These are phyloP conservation scores for Ceuthmochares aereus DNA, from an alignment of 2,113 vertebrate genomes.

Conservation along the genomic window DNA sequence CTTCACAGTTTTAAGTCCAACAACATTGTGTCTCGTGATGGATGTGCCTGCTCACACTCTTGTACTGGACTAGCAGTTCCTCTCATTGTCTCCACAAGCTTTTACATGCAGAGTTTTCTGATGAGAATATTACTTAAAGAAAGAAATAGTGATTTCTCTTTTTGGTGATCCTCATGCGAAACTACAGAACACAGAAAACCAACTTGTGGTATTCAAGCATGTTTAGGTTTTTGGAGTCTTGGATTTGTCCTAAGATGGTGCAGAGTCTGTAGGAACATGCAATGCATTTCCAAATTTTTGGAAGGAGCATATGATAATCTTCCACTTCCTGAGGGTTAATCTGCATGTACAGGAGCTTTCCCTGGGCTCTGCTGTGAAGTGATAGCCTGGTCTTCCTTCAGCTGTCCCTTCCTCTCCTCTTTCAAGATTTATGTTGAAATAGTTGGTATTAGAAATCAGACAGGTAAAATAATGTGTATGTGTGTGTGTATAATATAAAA, in stretches of 20 bases:
- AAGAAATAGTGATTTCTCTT: not conserved
- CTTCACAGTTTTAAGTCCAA: not conserved
- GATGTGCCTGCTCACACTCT: not conserved
- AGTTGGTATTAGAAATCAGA: not conserved
- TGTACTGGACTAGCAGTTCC: fast-evolving
- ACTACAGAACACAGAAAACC: not conserved
- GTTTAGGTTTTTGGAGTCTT: not conserved
- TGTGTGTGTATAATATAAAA: not conserved
- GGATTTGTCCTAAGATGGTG: not conserved
- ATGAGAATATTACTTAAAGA: not conserved
- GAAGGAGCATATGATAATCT: not conserved
- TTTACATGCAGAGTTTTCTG: not conserved
- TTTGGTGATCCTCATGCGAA: not conserved
- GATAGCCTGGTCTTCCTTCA: not conserved
- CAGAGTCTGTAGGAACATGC: not conserved
- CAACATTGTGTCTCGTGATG: not conserved
- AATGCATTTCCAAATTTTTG: not conserved
- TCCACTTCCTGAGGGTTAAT: not conserved
- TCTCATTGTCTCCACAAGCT: not conserved
- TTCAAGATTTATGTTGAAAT: not conserved
- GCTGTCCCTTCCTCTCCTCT: not conserved
- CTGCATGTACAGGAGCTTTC: not conserved
- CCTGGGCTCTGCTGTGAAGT: not conserved
- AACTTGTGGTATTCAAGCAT: not conserved
- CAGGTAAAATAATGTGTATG: not conserved